A percentile compares a stretch with the other conserved stretches of the same genome.
These are phyloP conservation scores for Cuniculus paca DNA, from an alignment of 2,797 vertebrate species.

Conservation along the genomic window DNA sequence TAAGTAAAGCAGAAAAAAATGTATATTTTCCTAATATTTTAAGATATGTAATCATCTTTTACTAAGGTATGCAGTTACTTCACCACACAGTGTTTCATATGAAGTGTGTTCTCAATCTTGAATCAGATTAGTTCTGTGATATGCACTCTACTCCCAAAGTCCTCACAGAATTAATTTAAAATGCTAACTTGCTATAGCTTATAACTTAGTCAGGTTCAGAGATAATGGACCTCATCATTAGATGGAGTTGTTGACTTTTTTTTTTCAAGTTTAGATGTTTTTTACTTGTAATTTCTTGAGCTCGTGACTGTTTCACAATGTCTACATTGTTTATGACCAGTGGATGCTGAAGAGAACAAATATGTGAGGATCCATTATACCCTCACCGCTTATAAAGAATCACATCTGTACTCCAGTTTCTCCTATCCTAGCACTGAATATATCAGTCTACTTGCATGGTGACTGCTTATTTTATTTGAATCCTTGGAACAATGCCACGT, in stretches of 20 bases:
- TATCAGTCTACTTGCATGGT: not conserved
- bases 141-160: not conserved
- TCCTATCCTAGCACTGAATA: not conserved
- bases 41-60: conserved; percentile 15
- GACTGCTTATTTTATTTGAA: not conserved
- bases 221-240: not conserved
- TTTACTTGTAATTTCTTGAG: not conserved
- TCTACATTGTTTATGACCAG: not conserved
- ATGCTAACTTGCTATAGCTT: not conserved
- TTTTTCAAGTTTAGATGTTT: not conserved
- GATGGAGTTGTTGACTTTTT: not conserved
- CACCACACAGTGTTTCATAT: not conserved
- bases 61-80: not conserved
- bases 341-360: not conserved
- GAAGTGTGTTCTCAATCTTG: not conserved
- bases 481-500: not conserved
- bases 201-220: not conserved
- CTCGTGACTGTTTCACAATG: not conserved
- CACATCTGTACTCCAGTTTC: not conserved
- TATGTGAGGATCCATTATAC: rapidly evolving
- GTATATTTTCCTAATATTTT: not conserved
- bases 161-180: not conserved
- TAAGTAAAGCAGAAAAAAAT: conserved; percentile 59
- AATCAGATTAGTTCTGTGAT: not conserved
- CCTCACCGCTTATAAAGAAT: not conserved